Base-by-base conservation (phyloP, 2,113 vertebrate genomes). In the Prunella fulvescens region DNA sequence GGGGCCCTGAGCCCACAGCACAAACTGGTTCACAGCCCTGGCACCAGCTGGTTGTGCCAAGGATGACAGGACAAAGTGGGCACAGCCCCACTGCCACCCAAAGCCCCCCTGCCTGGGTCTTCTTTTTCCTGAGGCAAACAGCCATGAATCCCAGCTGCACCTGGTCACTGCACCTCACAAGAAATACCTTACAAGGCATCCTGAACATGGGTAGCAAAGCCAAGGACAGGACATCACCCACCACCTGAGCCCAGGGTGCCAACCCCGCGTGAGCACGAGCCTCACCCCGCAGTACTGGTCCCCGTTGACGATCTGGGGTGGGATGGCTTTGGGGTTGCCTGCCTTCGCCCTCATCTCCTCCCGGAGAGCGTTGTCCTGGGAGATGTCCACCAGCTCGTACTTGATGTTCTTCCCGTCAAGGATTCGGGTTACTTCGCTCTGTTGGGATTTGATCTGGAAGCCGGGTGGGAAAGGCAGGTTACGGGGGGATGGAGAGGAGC, bases 211-310 rank as follows among this genome's bases (percentile, higher is more conserved):
- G 7, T 1, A 33, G 31, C 42, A 62, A 25, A 14, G 18, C 1
- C 56, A 14, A 50, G 26, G 42, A 33, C 0, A 2, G 67, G 37
- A 13, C 47, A 14, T 0, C 16, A 6, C 53, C 93, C 54, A 8
- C 10, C 72, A 16, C 78, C 47, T 71, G 3, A 0, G 1, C 58
- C 31, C 8, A 0, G 0, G 4, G 45, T 3, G 17, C n/a, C 45
- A 1, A 2, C 10, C 14, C 61, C 42, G 0, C 2, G 3, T 20
- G 3, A n/a, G 80, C 58, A 22, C 2, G 1, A 85, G 56, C 58
- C 99, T 98, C 97, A 99, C 99, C 98, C 99, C 99, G 23, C 99
- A 99, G 97, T 99, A 99, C 42, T 99, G 96, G 96, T 99, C 98
- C 14, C 98, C 99, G 2, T 99, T 99, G 98, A 99, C 99, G 4